Base-by-base conservation (phyloP, 2,888 invertebrate species). In the Erynnis tages region DNA sequence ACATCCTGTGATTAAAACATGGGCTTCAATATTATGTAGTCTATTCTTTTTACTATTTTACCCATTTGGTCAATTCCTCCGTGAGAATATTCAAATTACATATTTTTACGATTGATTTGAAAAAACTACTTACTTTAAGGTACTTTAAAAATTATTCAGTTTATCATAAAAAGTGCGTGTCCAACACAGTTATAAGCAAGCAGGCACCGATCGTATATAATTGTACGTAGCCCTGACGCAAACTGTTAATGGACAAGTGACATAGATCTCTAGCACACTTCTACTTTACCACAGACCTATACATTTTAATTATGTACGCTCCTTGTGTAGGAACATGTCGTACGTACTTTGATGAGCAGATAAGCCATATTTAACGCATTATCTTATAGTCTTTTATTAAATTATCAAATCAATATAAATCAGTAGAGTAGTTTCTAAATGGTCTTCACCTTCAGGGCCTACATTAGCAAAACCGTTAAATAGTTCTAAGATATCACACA, bases 221-320 rank as follows among this genome's bases (percentile, higher is more conserved):
- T n/a, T n/a, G 66, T 69, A 67, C 66, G 71, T 67, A 70, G 65
- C 73, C 69, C 69, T 74, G 72, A 64, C 61, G 59, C 63, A 60
- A 56, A 63, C 71, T 69, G 63, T 66, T 69, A 73, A 79, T 79
- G 75, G 73, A 71, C 71, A 76, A 69, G 65, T 76, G 76, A 73
- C 78, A 77, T 67, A 74, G 69, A 71, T 76, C 63, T 68, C 60
- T 70, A 67, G 60, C 70, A 69, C 69, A 71, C 69, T 68, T 70
- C 43, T 56, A 50, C 34, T 27, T 32, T 16, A 38, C 21, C 23
- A 47, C 13, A 35, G 13, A 29, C n/a, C n/a, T n/a, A n/a, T 48
- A 23, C 30, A 32, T 30, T 32, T 40, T 11, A 34, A 40, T 10
- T 41, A 10, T 23, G 7, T 21, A 41, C 29, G 30, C 10, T 30